Evolutionary conservation across 2,113 vertebrate species (phyloP), one percentile per base, ranked within the genome.

Genomic region (Tor tambroides): DNA sequence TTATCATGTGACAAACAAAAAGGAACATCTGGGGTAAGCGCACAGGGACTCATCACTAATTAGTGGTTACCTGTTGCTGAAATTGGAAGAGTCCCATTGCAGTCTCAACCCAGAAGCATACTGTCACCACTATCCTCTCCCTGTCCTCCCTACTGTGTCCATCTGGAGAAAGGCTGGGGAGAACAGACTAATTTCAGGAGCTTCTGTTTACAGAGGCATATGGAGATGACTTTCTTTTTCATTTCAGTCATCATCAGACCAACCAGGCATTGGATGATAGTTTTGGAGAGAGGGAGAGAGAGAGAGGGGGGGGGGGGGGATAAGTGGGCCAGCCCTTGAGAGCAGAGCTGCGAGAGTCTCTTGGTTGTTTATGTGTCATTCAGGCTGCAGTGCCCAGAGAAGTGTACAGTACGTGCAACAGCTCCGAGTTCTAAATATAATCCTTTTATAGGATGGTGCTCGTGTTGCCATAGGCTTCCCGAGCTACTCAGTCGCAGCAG

Each of bases 371-470:
- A 23, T 72, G 46, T 81, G 65, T 72, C 7, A 65, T 61, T 65
- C 56, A 43, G 21, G 14, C 61, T 54, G n/a, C 26, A 85, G 32
- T 69, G 23, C 61, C 41, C 75, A 41, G 21, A 65, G 38, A 6
- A 28, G 72, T 75, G 69, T 35, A 30, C 78, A 71, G 67, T 80
- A 72, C 56, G 85, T 85, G 80, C 83, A 75, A 35, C 85, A 28
- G 51, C 83, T 86, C 85, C 28, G 32, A 21, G 38, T 71, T 56
- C 65, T 83, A 91, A 89, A 85, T 86, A 77, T 0, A 14, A 87
- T 85, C 86, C 88, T 80, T 46, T 90, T 61, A 83, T 71, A 76
- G 61, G 41, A 85, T 84, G 12, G 69, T n/a, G 12, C 75, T 83
- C 61, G 41, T 80, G 72, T n/a, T 80, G 65, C 32, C 26, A 82